Evolutionary conservation across 2,888 invertebrate species (phyloP), one percentile per base, ranked within the genome.

Genomic region (Drosophila mettleri): DNA sequence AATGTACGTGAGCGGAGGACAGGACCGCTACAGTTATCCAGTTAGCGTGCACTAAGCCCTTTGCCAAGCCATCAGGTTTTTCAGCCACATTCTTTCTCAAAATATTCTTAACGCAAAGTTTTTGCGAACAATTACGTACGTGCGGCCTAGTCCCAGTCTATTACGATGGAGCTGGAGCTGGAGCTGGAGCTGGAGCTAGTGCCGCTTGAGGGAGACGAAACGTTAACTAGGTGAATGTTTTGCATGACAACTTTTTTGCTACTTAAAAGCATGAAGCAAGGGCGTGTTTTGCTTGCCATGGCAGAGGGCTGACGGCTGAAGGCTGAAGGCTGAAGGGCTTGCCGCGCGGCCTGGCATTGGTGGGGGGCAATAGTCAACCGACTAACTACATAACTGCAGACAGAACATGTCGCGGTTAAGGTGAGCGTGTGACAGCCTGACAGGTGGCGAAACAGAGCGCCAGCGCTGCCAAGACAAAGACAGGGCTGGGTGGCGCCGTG

Each of bases 101-200:
- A 45, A 87, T 78, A 74, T 85, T 85, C 86, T 82, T 82, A 76
- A 69, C 86, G 70, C 76, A 81, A 83, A 83, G 70, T 83, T 83
- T 85, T 79, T 69, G 86, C 83, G 76, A 81, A 85, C 79, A 83
- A 83, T 87, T 85, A 87, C 82, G 88, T 87, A 71, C 79, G 82
- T 87, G 79, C 66, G 84, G 74, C 58, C 67, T 58, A 60, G 69
- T 63, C 12, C 8, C 20, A 14, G 51, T 60, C 71, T 55, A 60
- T 55, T 48, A 46, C 16, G 43, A 36, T 16, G 5, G 27, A n/a
- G n/a, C 8, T 3, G 29, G n/a, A 22, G 41, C 53, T 0, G 38
- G n/a, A 41, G 39, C 29, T 2, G 20, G 0, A 29, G 52, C 29
- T 7, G 34, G 10, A 22, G 31, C 6, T 14, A 8, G 5, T 18